Evolutionary conservation across 2,888 invertebrate species (phyloP), one percentile per base, ranked within the genome.

Genomic region (Artemia sp.): DNA sequence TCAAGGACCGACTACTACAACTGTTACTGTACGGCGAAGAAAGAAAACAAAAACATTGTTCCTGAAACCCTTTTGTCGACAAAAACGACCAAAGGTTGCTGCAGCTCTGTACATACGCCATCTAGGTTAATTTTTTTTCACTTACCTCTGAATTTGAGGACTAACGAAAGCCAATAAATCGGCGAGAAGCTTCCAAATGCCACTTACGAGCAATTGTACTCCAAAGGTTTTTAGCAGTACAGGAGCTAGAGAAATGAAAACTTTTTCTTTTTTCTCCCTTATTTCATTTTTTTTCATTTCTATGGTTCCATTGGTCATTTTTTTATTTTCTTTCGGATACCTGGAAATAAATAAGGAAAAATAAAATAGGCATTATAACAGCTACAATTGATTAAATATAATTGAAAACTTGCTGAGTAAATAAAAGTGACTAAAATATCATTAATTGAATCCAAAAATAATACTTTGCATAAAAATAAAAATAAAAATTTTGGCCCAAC

Each of bases 151-250:
- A 75, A 97, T 81, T 79, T 91, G 87, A 0, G 97, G 97, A 74
- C 90, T 92, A 66, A 89, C 83, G 79, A 97, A 97, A 73, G 89
- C 89, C 70, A 96, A 78, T 14, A 87, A 73, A 79, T 94, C 95
- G 76, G 90, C 89, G 53, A 86, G 75, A 0, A 94, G 78, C 79
- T 95, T 95, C 73, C 93, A 81, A 69, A 86, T 77, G 0, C 90
- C 83, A n/a, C 94, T 92, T 75, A 92, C 86, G 1, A 93, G 72
- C 77, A 94, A 92, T 70, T 89, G 87, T 1, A 86, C 85, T 67
- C 94, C 92, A 78, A 94, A 96, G 8, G 92, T 89, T 77, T 87
- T 85, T 74, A 89, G 84, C 68, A 98, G 82, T 0, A 92, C 89
- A 52, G 87, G 86, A 76, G 93, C 80, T 74, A 97, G 86, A 0